Conservation (phyloP, 2,888 invertebrate species). For the Augochlorella aurata region DNA sequence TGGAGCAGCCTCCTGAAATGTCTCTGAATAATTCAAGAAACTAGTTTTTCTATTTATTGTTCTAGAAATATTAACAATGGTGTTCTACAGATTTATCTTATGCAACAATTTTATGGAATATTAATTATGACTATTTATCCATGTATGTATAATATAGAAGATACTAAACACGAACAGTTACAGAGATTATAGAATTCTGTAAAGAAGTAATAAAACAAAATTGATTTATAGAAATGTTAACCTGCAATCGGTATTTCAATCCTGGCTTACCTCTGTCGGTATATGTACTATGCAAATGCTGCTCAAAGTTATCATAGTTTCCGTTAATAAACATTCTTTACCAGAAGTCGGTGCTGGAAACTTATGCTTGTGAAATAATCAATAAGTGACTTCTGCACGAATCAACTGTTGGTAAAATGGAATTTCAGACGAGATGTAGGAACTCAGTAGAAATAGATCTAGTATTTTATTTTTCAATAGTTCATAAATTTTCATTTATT, state of each 20-base stretch:
- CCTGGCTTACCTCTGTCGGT: constrained; percentile 44
- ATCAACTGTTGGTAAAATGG: background rate
- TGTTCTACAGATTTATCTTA: background rate
- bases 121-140: background rate
- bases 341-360: constrained; percentile 28
- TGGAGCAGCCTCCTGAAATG: no score
- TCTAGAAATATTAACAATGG: background rate
- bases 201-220: background rate
- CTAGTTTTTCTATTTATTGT: background rate
- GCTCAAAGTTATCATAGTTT: constrained; percentile 2
- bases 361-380: background rate
- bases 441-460: no score
- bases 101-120: background rate
- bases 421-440: background rate
- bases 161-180: background rate
- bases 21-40: no score
- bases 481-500: no score
- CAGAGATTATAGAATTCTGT: background rate
- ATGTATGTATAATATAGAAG: background rate
- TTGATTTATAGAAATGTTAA: background rate
- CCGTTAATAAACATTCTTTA: constrained; percentile 30
- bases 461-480: no score
- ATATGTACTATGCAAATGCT: constrained; percentile 36
- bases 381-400: background rate
- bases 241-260: constrained; percentile 50